These are phyloP conservation scores for Alethe diademata DNA, from an alignment of 2,113 vertebrate genomes.

Conservation along the genomic window DNA sequence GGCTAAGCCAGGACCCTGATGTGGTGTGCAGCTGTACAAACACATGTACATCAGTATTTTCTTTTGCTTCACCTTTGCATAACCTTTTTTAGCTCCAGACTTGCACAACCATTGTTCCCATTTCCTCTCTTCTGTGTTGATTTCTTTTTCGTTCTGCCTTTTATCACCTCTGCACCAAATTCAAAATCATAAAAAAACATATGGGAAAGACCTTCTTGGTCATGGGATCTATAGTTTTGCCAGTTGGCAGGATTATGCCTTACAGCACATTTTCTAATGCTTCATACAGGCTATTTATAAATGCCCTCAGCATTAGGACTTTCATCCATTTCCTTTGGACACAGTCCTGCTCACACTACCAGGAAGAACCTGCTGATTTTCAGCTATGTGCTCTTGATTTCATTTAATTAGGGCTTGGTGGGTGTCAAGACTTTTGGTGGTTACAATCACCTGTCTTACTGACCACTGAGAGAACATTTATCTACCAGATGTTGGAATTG, in stretches of 20 bases:
- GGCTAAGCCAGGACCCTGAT: neutral
- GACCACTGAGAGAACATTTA: neutral
- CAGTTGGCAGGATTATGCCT: slow-evolving; percentile 35
- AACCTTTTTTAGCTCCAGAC: neutral
- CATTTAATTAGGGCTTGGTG: neutral
- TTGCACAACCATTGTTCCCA: accelerated
- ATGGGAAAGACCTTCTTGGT: neutral
- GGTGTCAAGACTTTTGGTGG: neutral
- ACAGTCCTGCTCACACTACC: neutral
- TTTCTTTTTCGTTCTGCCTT: neutral
- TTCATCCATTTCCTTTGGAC: slow-evolving; percentile 2
- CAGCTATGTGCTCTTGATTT: neutral
- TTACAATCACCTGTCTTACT: neutral
- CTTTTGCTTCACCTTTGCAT: neutral
- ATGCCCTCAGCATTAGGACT: neutral
- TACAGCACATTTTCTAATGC: neutral
- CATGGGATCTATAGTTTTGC: neutral
- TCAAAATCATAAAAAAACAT: neutral
- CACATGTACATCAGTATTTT: neutral
- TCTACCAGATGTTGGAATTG: neutral
- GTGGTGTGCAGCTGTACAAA: neutral
- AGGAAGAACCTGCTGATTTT: neutral
- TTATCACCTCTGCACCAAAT: neutral
- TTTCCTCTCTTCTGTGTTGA: neutral
- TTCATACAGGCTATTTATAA: slow-evolving; percentile 15